phyloP scores from a whole-genome alignment of 2,797 vertebrate species.

The Poecilia wingei region DNA sequence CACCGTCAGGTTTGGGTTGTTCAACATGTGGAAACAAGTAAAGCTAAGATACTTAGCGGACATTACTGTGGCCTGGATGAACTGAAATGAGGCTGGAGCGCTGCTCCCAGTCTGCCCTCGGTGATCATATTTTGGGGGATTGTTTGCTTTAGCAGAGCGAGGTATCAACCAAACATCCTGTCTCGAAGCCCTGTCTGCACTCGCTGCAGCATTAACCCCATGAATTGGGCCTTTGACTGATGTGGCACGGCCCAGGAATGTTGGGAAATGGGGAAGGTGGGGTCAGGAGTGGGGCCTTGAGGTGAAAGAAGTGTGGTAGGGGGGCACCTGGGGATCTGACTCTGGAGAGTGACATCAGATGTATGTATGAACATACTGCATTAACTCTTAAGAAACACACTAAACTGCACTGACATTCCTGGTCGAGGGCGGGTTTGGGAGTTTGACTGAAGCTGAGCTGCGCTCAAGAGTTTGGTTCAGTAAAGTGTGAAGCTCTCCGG shows the following conservation, averaged over 20 bases:
- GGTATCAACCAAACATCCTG: conserved; percentile 88
- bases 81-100: conserved; percentile 60
- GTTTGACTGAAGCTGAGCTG: conserved; percentile 22
- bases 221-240: conserved; percentile 83
- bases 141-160: conserved; percentile 88
- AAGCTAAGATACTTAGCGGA: conserved; percentile 58
- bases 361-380: conserved; percentile 76
- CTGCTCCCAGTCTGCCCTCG: conserved; percentile 69
- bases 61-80: conserved; percentile 57
- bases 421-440: conserved; percentile 45
- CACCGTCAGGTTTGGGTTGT: conserved; percentile 34
- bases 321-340: conserved; percentile 66
- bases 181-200: conserved; percentile 81
- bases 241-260: conserved; percentile 77
- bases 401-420: conserved; percentile 63
- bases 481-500: conserved; percentile 46
- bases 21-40: conserved; percentile 62
- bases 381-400: conserved; percentile 67
- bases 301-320: conserved; percentile 61
- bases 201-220: conserved; percentile 75
- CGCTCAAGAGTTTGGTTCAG: conserved; percentile 30
- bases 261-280: conserved; percentile 77
- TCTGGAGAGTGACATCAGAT: conserved; percentile 77
- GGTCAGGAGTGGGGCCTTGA: conserved; percentile 57
- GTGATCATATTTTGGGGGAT: conserved; percentile 83